Evolutionary conservation across 2,113 vertebrate genomes (phyloP).

Genomic region (Pao palembangensis): DNA sequence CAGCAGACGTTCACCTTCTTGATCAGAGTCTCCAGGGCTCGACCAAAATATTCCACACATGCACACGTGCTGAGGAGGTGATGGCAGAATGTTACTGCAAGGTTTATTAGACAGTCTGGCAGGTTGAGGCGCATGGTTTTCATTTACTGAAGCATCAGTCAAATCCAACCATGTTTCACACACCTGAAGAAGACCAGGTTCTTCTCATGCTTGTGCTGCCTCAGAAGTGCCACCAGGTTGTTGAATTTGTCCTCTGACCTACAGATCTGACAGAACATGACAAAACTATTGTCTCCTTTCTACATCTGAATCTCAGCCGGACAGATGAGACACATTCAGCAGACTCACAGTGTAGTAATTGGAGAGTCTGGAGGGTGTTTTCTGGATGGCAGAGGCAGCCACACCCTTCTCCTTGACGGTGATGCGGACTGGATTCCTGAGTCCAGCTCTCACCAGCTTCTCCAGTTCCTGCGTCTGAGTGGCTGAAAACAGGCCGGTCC

Average conservation of each 20-base stretch:
- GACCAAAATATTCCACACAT: constrained; percentile 94
- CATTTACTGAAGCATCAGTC: no score
- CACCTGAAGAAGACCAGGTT: constrained; percentile 96
- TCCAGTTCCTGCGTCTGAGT: constrained; percentile 97
- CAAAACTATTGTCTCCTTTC: background rate
- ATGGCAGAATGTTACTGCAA: background rate
- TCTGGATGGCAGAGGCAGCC: constrained; percentile 79
- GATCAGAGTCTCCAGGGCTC: constrained; percentile 83
- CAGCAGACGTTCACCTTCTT: constrained; percentile 80
- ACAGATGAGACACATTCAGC: background rate
- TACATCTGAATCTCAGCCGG: background rate
- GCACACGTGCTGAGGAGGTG: constrained; percentile 83
- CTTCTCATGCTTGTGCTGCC: constrained; percentile 87
- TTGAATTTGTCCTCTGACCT: constrained; percentile 92
- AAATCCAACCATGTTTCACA: background rate
- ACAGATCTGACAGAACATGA: constrained; percentile 75
- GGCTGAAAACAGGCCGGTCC: constrained; percentile 94
- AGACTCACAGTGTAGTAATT: constrained; percentile 88
- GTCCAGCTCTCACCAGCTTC: constrained; percentile 90
- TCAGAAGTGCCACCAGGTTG: constrained; percentile 88
- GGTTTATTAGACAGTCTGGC: background rate
- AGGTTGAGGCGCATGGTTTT: no score
- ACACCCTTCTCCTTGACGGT: constrained; percentile 92
- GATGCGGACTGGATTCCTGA: constrained; percentile 92
- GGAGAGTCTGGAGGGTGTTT: constrained; percentile 86